These are phyloP conservation scores for Patella pellucida DNA, from an alignment of 2,888 invertebrate species.

Conservation along the genomic window DNA sequence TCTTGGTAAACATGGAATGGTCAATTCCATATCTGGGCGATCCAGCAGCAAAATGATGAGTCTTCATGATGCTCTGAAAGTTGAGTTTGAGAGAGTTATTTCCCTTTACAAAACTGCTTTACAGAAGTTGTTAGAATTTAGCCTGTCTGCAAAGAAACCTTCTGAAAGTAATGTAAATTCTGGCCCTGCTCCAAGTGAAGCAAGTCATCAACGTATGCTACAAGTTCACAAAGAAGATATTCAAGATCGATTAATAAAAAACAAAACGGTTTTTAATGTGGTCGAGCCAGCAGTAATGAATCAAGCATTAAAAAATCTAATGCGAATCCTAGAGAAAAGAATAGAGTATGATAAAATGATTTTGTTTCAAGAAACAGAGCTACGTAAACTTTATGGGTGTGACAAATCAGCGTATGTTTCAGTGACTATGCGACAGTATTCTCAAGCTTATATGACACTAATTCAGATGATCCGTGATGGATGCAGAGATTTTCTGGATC, in stretches of 20 bases:
- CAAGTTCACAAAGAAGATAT: slow-evolving; percentile 88
- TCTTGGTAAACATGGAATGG: slow-evolving; percentile 87
- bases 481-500: slow-evolving; percentile 19
- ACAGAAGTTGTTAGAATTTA: slow-evolving; percentile 82
- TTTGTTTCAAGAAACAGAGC: slow-evolving; percentile 78
- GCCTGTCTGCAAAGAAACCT: slow-evolving; percentile 64
- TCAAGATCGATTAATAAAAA: slow-evolving; percentile 90
- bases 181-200: slow-evolving; percentile 81
- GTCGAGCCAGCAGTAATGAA: slow-evolving; percentile 83
- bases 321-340: slow-evolving; percentile 80
- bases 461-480: slow-evolving; percentile 40
- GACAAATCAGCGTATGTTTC: slow-evolving; percentile 41
- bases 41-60: slow-evolving; percentile 77
- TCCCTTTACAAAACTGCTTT: slow-evolving; percentile 89
- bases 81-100: slow-evolving; percentile 85
- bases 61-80: slow-evolving; percentile 84
- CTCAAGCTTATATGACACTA: slow-evolving; percentile 50
- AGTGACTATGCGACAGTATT: slow-evolving; percentile 49
- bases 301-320: slow-evolving; percentile 83
- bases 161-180: slow-evolving; percentile 71
- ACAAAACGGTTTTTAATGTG: slow-evolving; percentile 85
- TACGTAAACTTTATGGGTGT: slow-evolving; percentile 73
- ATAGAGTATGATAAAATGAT: slow-evolving; percentile 94
- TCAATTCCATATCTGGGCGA: slow-evolving; percentile 70
- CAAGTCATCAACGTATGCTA: slow-evolving; percentile 90